Conservation (phyloP, 92 coral and sea anemone species). For the Phymanthus crucifer region DNA sequence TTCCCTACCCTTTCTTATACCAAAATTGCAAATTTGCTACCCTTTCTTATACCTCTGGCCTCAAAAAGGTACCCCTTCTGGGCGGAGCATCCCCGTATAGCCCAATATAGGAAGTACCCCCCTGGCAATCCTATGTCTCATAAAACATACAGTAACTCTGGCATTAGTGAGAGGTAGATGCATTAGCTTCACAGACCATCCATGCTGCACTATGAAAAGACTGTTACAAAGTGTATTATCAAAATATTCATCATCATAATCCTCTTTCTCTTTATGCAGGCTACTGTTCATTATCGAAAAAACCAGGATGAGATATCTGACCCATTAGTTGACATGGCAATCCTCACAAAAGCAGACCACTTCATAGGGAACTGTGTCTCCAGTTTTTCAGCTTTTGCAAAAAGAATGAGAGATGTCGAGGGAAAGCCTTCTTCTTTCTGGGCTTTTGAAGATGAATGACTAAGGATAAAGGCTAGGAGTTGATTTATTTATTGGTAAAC, state of each 20-base stretch:
- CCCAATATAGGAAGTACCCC: too few relatives aligned
- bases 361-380: conserved; percentile 98
- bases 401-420: conserved; percentile 83
- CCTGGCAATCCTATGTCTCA: too few relatives aligned
- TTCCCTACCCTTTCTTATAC: too few relatives aligned
- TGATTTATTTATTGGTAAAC: not conserved
- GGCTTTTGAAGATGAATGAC: conserved; percentile 65
- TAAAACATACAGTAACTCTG: too few relatives aligned
- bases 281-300: conserved; percentile 74
- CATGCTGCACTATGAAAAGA: too few relatives aligned
- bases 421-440: conserved; percentile 86
- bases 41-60: too few relatives aligned
- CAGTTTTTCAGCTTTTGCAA: conserved; percentile 92
- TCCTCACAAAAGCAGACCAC: conserved; percentile 78
- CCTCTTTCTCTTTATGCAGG: conserved; percentile 40
- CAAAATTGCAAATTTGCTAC: too few relatives aligned
- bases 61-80: too few relatives aligned
- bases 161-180: too few relatives aligned
- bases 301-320: conserved; percentile 63
- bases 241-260: not conserved
- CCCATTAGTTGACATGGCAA: conserved; percentile 86
- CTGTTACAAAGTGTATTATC: not conserved
- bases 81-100: too few relatives aligned
- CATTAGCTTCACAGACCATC: too few relatives aligned
- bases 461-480: too few relatives aligned